Evolutionary conservation across 1,140 invertebrate species (phyloP).

Genomic region (Drosophila bifasciata): DNA sequence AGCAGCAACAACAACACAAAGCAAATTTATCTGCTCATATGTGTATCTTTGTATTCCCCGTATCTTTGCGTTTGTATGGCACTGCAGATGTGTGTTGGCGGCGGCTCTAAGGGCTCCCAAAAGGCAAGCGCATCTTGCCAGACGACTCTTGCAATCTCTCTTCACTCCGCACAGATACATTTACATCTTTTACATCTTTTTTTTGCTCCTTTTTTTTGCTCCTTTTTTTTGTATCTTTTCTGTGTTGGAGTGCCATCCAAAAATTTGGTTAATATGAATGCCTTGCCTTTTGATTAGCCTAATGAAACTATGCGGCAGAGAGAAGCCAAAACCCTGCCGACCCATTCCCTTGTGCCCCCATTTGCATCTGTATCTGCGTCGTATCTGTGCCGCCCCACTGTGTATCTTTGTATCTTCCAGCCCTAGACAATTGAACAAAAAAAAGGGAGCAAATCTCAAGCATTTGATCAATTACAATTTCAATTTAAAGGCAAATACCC

Average conservation of each 20-base stretch:
- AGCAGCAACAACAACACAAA: slow-evolving; percentile 49
- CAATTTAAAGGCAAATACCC: slow-evolving; percentile 67
- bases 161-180: slow-evolving; percentile 1
- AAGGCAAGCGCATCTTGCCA: slow-evolving; percentile 69
- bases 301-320: slow-evolving; percentile 74
- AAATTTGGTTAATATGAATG: slow-evolving; percentile 75
- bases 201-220: slow-evolving; percentile 27
- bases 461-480: slow-evolving; percentile 82
- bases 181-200: background rate
- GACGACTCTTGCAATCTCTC: slow-evolving; percentile 35
- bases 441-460: slow-evolving; percentile 69
- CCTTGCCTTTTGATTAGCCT: slow-evolving; percentile 74
- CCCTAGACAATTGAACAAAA: slow-evolving; percentile 50
- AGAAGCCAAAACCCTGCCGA: background rate
- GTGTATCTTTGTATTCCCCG: slow-evolving; percentile 7
- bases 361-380: too few relatives aligned
- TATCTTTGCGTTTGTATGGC: background rate
- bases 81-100: slow-evolving; percentile 56
- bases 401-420: too few relatives aligned
- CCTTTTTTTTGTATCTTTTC: slow-evolving; percentile 6
- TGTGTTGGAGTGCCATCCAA: slow-evolving; percentile 54
- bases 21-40: slow-evolving; percentile 15
- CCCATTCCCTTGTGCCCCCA: background rate
- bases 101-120: slow-evolving; percentile 56
- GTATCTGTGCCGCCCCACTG: too few relatives aligned